These are phyloP conservation scores for Amphimallon solstitiale DNA, from an alignment of 2,888 invertebrate species.

Conservation along the genomic window DNA sequence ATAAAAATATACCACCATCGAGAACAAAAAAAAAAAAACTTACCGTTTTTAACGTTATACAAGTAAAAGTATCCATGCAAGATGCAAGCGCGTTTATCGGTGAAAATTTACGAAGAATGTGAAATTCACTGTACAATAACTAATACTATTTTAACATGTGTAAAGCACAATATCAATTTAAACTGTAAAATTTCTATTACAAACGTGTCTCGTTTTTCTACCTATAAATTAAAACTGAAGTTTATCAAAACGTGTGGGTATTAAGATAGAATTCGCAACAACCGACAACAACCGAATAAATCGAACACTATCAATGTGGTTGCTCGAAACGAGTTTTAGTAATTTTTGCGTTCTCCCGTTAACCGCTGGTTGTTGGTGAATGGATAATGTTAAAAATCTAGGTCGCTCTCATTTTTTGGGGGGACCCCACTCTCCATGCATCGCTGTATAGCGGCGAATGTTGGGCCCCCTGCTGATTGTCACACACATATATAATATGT, in stretches of 20 bases:
- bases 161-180: not conserved
- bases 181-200: too few species aligned
- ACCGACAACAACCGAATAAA: constrained; percentile 2
- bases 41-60: constrained; percentile 16
- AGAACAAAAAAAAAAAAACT: not conserved
- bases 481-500: not conserved
- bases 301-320: constrained; percentile 37
- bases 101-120: not conserved
- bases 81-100: not conserved
- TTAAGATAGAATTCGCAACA: constrained; percentile 15
- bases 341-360: constrained; percentile 50
- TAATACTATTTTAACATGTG: too few species aligned
- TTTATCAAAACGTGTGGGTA: too few species aligned
- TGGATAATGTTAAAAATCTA: constrained; percentile 49
- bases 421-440: constrained; percentile 19
- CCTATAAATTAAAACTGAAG: too few species aligned
- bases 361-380: constrained; percentile 46
- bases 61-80: constrained; percentile 31
- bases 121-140: not conserved
- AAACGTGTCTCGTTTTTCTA: too few species aligned
- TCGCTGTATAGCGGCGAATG: not conserved
- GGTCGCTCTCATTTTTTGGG: constrained; percentile 46
- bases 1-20: too few species aligned
- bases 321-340: constrained; percentile 48
- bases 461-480: constrained; percentile 7